Evolutionary conservation across 2,888 invertebrate genomes (phyloP).

Genomic region (Drosophila emarginata): DNA sequence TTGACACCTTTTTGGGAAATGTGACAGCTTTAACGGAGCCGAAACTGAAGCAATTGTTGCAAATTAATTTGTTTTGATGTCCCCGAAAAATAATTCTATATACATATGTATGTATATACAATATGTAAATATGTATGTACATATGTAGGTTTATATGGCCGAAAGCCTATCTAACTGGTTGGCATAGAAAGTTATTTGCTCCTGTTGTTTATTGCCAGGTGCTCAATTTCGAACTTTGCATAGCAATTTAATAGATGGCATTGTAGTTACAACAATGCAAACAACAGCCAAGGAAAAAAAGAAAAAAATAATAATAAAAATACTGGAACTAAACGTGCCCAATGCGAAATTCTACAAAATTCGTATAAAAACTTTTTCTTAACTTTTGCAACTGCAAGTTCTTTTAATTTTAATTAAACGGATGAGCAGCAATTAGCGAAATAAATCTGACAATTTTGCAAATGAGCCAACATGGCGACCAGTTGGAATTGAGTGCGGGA

Average conservation of each 20-base stretch:
- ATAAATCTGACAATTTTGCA: conserved; percentile 75
- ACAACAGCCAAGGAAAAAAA: conserved; percentile 13
- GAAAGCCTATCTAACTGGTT: conserved; percentile 39
- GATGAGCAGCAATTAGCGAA: conserved; percentile 76
- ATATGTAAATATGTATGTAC: too few species aligned
- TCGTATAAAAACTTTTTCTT: conserved; percentile 50
- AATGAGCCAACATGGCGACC: conserved; percentile 58
- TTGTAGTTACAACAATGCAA: conserved; percentile 48
- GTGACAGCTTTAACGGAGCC: conserved; percentile 50
- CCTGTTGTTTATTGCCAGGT: conserved; percentile 58
- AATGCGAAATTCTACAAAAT: conserved; percentile 59
- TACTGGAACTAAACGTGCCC: conserved; percentile 67
- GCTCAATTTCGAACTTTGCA: conserved; percentile 42
- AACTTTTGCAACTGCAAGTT: conserved; percentile 49
- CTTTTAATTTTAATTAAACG: conserved; percentile 76
- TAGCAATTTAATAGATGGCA: conserved; percentile 52
- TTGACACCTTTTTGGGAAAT: conserved; percentile 62
- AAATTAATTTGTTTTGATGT: conserved; percentile 35
- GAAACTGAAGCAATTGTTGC: conserved; percentile 25
- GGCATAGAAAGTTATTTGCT: conserved; percentile 14
- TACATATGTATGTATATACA: too few species aligned
- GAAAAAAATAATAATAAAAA: neutral
- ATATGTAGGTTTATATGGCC: neutral
- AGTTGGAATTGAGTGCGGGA: neutral
- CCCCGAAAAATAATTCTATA: neutral